These are phyloP conservation scores for Byasa hedistus DNA, from an alignment of 2,888 invertebrate genomes.

Conservation along the genomic window DNA sequence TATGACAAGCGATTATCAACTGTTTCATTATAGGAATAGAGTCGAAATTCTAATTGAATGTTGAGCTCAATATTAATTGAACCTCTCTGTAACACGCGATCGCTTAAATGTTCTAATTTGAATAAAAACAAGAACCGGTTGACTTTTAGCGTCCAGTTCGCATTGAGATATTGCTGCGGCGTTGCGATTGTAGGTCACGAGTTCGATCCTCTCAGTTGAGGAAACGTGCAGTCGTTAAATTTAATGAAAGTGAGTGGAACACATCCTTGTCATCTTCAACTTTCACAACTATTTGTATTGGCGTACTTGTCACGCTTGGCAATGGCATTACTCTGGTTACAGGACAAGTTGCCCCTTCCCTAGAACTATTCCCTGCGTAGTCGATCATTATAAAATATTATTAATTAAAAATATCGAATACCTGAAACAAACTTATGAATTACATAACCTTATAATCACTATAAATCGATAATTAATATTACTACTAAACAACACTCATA, in stretches of 20 bases:
- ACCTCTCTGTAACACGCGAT: conserved; percentile 10
- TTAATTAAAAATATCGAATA: too few species aligned
- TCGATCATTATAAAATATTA: too few species aligned
- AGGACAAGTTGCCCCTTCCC: too few species aligned
- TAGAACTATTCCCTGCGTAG: too few species aligned
- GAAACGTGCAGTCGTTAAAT: conserved; percentile 6
- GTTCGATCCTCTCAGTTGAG: conserved; percentile 13
- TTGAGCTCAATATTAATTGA: not conserved
- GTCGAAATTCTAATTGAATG: not conserved
- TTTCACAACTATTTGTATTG: too few species aligned
- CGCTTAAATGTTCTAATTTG: conserved; percentile 27
- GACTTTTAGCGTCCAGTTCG: conserved; percentile 27
- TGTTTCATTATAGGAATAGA: not conserved
- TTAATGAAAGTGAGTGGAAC: not conserved
- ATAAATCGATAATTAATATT: too few species aligned
- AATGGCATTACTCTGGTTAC: too few species aligned
- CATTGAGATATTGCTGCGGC: conserved; percentile 25
- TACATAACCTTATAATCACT: too few species aligned
- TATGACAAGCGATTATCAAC: not conserved
- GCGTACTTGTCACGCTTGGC: too few species aligned
- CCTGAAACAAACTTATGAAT: too few species aligned
- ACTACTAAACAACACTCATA: too few species aligned
- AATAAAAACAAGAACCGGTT: conserved; percentile 27
- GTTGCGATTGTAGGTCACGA: conserved; percentile 26
- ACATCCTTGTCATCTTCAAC: too few species aligned